These are phyloP conservation scores for Motacilla alba DNA, from an alignment of 2,113 vertebrate species.

Conservation along the genomic window DNA sequence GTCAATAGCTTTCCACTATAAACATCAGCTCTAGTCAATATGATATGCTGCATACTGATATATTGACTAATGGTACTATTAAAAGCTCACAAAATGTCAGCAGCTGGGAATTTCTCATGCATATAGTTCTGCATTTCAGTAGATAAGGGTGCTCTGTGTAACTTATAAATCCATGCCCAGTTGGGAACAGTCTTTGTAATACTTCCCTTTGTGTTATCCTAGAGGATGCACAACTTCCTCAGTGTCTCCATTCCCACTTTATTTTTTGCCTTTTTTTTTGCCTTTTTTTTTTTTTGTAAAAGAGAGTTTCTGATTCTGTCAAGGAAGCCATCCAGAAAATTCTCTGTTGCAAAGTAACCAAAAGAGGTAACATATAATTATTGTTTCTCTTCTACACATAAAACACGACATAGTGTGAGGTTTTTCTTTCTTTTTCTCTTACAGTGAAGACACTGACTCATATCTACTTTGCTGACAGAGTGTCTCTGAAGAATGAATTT, in stretches of 20 bases:
- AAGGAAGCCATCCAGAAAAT: neutral
- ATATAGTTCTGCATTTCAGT: constrained; percentile 49
- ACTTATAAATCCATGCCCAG: constrained; percentile 15
- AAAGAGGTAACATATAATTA: constrained; percentile 41
- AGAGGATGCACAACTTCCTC: neutral
- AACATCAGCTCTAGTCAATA: constrained; percentile 67
- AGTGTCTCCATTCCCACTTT: neutral
- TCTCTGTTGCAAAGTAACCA: neutral
- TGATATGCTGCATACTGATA: constrained; percentile 66
- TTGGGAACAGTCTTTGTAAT: neutral
- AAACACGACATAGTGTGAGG: neutral
- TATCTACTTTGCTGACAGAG: constrained; percentile 33
- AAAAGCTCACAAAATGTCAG: constrained; percentile 64
- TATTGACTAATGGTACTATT: constrained; percentile 67
- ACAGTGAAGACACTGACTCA: constrained; percentile 6
- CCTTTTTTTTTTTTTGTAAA: neutral
- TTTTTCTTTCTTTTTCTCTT: neutral
- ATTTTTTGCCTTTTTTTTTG: neutral
- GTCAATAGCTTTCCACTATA: constrained; percentile 68
- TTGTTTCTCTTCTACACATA: constrained; percentile 32
- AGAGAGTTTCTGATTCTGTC: neutral
- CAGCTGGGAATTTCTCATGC: constrained; percentile 47
- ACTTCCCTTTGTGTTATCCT: neutral
- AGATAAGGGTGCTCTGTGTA: constrained; percentile 34
- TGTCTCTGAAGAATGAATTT: constrained; percentile 50